These are phyloP conservation scores for Thaleichthys pacificus DNA, from an alignment of 2,797 vertebrate genomes.

Conservation along the genomic window DNA sequence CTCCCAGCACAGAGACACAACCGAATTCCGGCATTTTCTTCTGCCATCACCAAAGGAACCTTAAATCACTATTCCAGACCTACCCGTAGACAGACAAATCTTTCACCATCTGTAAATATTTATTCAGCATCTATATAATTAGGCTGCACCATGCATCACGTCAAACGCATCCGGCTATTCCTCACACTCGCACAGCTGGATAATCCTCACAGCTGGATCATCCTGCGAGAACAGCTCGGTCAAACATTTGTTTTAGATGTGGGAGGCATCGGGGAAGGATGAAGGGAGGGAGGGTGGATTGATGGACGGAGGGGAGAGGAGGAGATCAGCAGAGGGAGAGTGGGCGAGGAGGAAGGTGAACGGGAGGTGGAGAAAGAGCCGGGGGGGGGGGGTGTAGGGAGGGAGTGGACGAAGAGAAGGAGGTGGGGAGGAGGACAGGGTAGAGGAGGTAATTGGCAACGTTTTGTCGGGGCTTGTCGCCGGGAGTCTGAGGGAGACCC, in stretches of 20 bases:
- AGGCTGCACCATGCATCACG: not conserved
- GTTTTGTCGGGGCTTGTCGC: not conserved
- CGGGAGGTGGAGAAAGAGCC: not conserved
- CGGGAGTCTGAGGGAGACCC: no score
- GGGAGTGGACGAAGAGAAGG: not conserved
- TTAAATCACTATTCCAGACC: not conserved
- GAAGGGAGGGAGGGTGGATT: not conserved
- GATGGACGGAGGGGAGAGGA: not conserved
- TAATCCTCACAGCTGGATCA: not conserved
- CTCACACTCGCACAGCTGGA: not conserved
- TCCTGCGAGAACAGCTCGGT: not conserved
- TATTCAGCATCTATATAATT: constrained; percentile 9
- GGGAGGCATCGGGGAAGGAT: not conserved
- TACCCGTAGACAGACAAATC: not conserved
- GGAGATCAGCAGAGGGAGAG: no score
- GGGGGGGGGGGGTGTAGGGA: not conserved
- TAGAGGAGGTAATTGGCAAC: not conserved
- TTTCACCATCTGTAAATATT: constrained; percentile 1
- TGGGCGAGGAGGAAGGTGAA: no score
- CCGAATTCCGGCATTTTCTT: no score
- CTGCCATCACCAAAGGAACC: not conserved
- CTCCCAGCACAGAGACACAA: no score
- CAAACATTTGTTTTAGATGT: constrained; percentile 1
- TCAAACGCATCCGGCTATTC: not conserved
- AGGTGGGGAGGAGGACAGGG: not conserved